Evolutionary conservation across 2,797 vertebrate genomes (phyloP), one percentile per base, ranked within the genome.

Genomic region (Caiman crocodilus): DNA sequence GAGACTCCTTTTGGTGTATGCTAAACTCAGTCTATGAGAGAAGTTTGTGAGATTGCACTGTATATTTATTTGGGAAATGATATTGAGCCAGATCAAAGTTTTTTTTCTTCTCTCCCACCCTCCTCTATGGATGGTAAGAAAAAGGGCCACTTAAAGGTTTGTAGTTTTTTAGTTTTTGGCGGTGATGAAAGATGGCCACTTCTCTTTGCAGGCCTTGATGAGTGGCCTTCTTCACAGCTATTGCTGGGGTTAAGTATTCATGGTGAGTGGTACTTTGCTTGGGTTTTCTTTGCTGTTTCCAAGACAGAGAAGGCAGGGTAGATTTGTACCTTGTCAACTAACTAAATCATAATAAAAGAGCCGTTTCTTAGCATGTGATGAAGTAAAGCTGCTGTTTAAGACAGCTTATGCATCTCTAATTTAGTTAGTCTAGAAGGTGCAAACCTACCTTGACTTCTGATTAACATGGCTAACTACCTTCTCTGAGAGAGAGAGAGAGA

Each of bases 401-500:
- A 42, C 42, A 42, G 42, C 42, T 42, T 42, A 10, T 42, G 42
- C 42, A 42, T 42, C 7, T 42, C 42, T 42, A 42, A 42, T 42
- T 42, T 42, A 42, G 35, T 42, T 42, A 42, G 42, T 42, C 42
- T 42, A 42, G 42, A 8, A 42, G 42, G 42, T 42, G 42, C 9
- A 7, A 42, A 42, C 7, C 42, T 42, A 42, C 42, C 42, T 42
- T 42, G 42, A 42, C 42, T 42, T 42, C 42, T 42, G 42, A 42
- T 42, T 42, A 42, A 42, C 42, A 10, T 42, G 42, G 7, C 84
- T 85, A 84, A 88, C 84, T 88, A 79, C 84, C 60, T n/a, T 1
- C 73, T 74, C 73, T 88, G 35, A 35, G 35, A 35, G 35, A 35
- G 35, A 35, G 32, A 77, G 91, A 81, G 87, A 83, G 87, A 55